These are phyloP conservation scores for Drosophila flavopinicola DNA, from an alignment of 2,888 invertebrate species.

Conservation along the genomic window DNA sequence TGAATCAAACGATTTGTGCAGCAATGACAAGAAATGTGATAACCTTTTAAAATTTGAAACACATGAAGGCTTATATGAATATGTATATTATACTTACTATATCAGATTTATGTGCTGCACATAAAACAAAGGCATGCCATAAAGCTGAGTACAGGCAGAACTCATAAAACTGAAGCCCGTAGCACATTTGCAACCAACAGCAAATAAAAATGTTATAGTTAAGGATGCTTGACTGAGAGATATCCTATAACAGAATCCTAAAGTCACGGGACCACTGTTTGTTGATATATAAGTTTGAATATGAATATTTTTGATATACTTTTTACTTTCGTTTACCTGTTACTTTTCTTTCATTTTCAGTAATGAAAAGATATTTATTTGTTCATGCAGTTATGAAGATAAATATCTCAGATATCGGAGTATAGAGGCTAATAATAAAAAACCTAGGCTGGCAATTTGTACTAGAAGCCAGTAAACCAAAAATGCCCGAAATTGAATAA, in stretches of 20 bases:
- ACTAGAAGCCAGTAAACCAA: too few species aligned
- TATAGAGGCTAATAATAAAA: too few species aligned
- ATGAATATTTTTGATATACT: too few species aligned
- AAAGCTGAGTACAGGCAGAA: conserved; percentile 48
- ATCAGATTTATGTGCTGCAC: conserved; percentile 62
- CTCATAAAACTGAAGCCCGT: conserved; percentile 50
- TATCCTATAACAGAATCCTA: conserved; percentile 10
- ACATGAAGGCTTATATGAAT: conserved; percentile 1
- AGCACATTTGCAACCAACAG: conserved; percentile 4
- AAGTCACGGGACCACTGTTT: too few species aligned
- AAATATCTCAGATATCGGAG: too few species aligned
- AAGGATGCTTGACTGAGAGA: neutral
- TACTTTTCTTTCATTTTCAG: too few species aligned
- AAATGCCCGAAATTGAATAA: too few species aligned
- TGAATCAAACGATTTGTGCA: conserved; percentile 27
- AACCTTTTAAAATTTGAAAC: conserved; percentile 19
- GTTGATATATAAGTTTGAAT: too few species aligned
- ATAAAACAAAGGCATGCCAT: conserved; percentile 63
- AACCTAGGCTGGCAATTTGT: too few species aligned
- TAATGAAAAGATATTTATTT: too few species aligned
- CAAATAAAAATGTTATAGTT: neutral
- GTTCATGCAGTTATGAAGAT: too few species aligned
- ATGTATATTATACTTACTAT: neutral
- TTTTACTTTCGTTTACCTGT: too few species aligned
- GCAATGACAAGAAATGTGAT: conserved; percentile 1